phyloP scores from a whole-genome alignment of 1,140 invertebrate genomes.

The Tetramorium simillimum region DNA sequence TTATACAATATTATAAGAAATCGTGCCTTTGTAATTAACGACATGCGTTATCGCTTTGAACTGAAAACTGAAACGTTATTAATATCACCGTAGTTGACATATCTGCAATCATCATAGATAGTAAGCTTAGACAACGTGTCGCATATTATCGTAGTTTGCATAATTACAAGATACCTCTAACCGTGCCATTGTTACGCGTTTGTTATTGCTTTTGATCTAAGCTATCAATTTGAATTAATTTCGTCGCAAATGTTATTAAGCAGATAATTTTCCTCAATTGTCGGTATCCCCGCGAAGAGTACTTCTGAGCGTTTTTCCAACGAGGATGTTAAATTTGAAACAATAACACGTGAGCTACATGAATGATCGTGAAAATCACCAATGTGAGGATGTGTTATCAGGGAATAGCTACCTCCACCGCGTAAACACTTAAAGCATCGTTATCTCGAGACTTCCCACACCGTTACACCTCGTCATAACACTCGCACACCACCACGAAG shows the following conservation, averaged over 20 bases:
- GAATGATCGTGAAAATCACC: neutral
- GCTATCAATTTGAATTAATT: neutral
- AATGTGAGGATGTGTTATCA: neutral
- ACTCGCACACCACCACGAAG: neutral
- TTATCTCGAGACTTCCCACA: neutral
- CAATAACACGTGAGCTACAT: neutral
- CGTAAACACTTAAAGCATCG: slow-evolving; percentile 15
- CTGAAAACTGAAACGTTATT: slow-evolving; percentile 1
- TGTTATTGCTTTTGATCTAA: neutral
- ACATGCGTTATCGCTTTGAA: neutral
- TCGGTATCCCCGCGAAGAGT: neutral
- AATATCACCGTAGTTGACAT: neutral
- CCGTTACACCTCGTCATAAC: neutral
- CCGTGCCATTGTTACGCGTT: neutral
- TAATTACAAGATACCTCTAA: slow-evolving; percentile 21
- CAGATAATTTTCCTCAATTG: neutral
- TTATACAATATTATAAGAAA: neutral
- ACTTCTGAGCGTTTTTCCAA: neutral
- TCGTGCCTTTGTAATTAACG: neutral
- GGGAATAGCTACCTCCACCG: neutral
- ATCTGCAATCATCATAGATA: neutral
- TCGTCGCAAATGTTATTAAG: neutral
- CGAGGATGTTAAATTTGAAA: neutral
- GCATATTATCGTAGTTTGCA: neutral
- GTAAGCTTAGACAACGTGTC: neutral